Conservation (phyloP, 2,797 vertebrate genomes). For the Remorina albescens region DNA sequence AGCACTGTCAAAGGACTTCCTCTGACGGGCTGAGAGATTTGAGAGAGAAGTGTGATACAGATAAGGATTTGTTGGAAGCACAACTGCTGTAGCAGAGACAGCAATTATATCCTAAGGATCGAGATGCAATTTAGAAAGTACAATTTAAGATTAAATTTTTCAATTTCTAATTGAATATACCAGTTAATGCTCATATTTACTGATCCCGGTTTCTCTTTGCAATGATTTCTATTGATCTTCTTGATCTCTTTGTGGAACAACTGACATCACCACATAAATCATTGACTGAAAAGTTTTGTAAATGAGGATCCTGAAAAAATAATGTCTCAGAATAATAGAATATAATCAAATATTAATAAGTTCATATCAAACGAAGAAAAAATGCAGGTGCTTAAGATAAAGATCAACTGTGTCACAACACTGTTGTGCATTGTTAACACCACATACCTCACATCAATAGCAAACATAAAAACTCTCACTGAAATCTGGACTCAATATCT, state of each 20-base stretch:
- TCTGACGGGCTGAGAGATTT: conserved; percentile 69
- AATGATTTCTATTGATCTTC: neutral
- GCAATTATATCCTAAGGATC: conserved; percentile 14
- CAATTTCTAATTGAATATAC: neutral
- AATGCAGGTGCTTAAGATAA: too few species aligned
- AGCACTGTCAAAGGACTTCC: conserved; percentile 88
- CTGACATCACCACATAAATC: neutral
- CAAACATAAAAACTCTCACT: too few species aligned
- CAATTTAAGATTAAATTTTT: neutral
- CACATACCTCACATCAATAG: too few species aligned
- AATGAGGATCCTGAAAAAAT: neutral
- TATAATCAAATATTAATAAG: too few species aligned
- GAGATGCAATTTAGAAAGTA: conserved; percentile 12
- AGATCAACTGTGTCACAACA: too few species aligned
- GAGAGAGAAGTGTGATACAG: conserved; percentile 4
- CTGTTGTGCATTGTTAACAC: too few species aligned
- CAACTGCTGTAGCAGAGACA: conserved; percentile 48
- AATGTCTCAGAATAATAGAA: neutral
- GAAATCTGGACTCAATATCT: too few species aligned
- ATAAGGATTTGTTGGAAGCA: conserved; percentile 50
- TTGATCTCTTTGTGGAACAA: conserved; percentile 1
- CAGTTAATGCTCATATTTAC: neutral
- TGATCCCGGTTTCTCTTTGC: conserved; percentile 1
- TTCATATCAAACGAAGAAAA: too few species aligned
- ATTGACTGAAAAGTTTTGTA: neutral